phyloP scores from a whole-genome alignment of 1,140 invertebrate species.

The Drosophila kurseongensis region DNA sequence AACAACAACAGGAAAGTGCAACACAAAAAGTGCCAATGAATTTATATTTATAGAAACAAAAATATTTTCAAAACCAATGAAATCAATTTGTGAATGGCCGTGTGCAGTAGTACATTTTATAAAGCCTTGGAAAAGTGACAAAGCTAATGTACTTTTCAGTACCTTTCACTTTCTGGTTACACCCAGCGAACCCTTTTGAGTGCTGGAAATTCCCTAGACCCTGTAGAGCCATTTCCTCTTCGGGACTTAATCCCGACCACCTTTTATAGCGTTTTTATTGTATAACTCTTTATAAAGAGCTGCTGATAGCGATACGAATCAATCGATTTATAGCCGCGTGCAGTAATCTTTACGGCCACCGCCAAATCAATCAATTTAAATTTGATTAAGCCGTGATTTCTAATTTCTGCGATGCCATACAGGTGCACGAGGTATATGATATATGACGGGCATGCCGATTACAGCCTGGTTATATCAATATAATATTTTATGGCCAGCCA shows the following conservation, averaged over 20 bases:
- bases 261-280: slow-evolving; percentile 27
- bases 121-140: too few species aligned
- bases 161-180: slow-evolving; percentile 13
- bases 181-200: background rate
- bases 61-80: too few species aligned
- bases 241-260: background rate
- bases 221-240: slow-evolving; percentile 7
- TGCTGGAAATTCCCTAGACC: slow-evolving; percentile 14
- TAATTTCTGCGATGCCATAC: slow-evolving; percentile 36
- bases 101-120: too few species aligned
- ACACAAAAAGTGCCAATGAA: too few species aligned
- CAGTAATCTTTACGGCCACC: slow-evolving; percentile 62
- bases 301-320: slow-evolving; percentile 32
- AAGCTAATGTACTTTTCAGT: background rate
- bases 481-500: slow-evolving; percentile 50
- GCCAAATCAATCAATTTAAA: slow-evolving; percentile 79
- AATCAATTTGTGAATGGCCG: too few species aligned
- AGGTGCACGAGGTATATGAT: slow-evolving; percentile 14
- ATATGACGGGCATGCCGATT: slow-evolving; percentile 39
- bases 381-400: slow-evolving; percentile 78
- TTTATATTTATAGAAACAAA: too few species aligned
- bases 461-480: slow-evolving; percentile 51
- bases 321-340: slow-evolving; percentile 41
- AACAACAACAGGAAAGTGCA: too few species aligned
- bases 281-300: slow-evolving; percentile 4